phyloP scores from a whole-genome alignment of 2,797 vertebrate species.

The Hirundo rustica region DNA sequence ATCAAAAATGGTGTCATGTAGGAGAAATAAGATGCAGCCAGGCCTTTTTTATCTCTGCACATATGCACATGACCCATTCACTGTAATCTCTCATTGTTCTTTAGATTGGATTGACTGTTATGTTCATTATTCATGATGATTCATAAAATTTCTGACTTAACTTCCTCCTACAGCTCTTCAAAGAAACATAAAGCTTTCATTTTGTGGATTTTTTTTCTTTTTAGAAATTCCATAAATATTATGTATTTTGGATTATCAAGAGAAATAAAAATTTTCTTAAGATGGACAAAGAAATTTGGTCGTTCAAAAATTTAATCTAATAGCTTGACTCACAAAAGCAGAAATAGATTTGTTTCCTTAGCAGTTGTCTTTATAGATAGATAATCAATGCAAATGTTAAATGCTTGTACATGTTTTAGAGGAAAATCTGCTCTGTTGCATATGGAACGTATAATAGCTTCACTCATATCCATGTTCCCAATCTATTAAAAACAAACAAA shows the following conservation, averaged over 20 bases:
- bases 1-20: neutral
- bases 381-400: neutral
- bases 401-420: neutral
- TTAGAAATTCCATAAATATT: neutral
- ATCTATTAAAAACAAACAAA: neutral
- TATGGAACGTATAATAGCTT: neutral
- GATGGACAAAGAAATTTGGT: neutral
- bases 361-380: neutral
- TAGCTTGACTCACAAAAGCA: neutral
- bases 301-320: neutral
- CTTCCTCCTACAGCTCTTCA: neutral
- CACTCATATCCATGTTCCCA: neutral
- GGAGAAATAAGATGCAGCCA: neutral
- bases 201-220: neutral
- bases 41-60: neutral
- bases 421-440: neutral
- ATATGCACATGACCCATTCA: accelerated
- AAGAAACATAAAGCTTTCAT: neutral
- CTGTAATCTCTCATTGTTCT: neutral
- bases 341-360: neutral
- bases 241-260: neutral
- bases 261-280: neutral
- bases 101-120: neutral
- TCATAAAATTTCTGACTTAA: neutral
- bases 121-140: neutral